Percentiles rank a stretch among this genome's conserved stretches.
Evolutionary conservation across 2,888 invertebrate genomes (phyloP).

Genomic region (Apamea crenata): DNA sequence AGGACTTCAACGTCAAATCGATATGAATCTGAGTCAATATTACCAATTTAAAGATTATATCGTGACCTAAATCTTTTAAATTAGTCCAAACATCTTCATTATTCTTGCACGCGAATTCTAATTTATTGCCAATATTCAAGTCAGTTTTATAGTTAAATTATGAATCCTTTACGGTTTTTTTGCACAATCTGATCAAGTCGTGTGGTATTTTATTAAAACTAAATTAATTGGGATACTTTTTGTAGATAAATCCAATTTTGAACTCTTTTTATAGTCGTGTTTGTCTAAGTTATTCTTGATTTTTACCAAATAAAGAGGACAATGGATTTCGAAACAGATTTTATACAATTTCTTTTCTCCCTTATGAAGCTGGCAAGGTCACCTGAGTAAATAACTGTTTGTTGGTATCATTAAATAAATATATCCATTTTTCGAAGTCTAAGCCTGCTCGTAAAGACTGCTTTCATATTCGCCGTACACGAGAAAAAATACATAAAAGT

Average conservation of each 20-base stretch:
- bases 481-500: constrained; percentile 38
- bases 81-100: constrained; percentile 29
- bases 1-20: constrained; percentile 4
- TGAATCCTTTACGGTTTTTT: constrained; percentile 29
- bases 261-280: neutral
- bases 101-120: constrained; percentile 21
- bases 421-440: neutral
- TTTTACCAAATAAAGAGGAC: constrained; percentile 1
- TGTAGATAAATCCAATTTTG: constrained; percentile 15
- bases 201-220: constrained; percentile 19
- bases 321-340: constrained; percentile 5
- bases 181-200: constrained; percentile 22
- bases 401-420: neutral
- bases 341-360: neutral
- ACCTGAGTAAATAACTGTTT: neutral
- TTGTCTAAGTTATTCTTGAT: neutral
- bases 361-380: constrained; percentile 19
- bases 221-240: constrained; percentile 30
- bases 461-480: constrained; percentile 34
- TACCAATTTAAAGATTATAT: constrained; percentile 12
- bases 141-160: constrained; percentile 46
- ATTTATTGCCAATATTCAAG: constrained; percentile 34
- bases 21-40: neutral
- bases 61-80: constrained; percentile 35
- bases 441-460: constrained; percentile 12